These are phyloP conservation scores for Cotesia congregata DNA, from an alignment of 2,888 invertebrate species.

Conservation along the genomic window DNA sequence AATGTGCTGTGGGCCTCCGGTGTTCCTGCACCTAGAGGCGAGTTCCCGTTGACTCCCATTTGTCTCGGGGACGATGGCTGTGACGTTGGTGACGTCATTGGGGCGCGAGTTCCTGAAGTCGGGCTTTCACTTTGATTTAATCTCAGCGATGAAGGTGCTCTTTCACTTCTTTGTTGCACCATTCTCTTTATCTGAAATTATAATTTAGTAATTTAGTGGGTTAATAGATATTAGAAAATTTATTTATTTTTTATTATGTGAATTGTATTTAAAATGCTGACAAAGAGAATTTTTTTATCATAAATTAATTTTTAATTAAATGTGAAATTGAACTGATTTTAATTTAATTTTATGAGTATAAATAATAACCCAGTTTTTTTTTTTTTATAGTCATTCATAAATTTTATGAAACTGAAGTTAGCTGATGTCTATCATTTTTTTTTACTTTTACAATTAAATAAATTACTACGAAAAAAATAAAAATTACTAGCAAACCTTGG, in stretches of 20 bases:
- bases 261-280: too few species aligned
- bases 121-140: background rate
- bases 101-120: background rate
- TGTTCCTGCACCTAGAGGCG: conserved; percentile 32
- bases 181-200: background rate
- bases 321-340: too few species aligned
- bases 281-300: too few species aligned
- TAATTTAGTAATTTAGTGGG: too few species aligned
- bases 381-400: background rate
- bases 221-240: too few species aligned
- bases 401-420: background rate
- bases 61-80: background rate
- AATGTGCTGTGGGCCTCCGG: background rate
- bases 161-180: background rate
- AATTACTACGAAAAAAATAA: too few species aligned
- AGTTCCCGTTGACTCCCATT: conserved; percentile 14
- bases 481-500: too few species aligned
- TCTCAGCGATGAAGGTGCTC: background rate
- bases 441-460: too few species aligned
- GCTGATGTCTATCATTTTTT: background rate
- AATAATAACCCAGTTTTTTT: too few species aligned
- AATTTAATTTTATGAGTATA: too few species aligned
- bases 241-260: too few species aligned
- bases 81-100: background rate
- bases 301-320: too few species aligned